Percentiles rank a stretch among this genome's conserved stretches.
These are phyloP conservation scores for Bolinopsis microptera DNA, from an alignment of 37 sponge, comb jelly and placozoan genomes.

Conservation along the genomic window DNA sequence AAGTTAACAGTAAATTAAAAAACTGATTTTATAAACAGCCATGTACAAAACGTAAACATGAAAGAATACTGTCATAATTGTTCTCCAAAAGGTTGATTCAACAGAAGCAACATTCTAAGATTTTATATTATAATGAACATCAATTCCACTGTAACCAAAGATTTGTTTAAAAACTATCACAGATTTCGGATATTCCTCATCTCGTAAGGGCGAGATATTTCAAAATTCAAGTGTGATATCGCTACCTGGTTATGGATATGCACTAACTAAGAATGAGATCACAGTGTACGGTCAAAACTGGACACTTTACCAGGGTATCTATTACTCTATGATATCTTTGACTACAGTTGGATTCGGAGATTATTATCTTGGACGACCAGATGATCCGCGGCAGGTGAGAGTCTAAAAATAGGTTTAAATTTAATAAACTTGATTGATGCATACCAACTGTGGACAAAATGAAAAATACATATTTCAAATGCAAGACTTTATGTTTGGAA, in stretches of 20 bases:
- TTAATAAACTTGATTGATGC: too few relatives aligned
- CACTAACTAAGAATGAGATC: neutral
- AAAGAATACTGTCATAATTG: too few relatives aligned
- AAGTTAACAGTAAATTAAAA: too few relatives aligned
- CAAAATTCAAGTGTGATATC: constrained; percentile 23
- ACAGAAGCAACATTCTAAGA: too few relatives aligned
- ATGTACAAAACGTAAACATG: too few relatives aligned
- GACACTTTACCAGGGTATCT: neutral
- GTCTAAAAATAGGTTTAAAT: too few relatives aligned
- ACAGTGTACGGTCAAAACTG: neutral
- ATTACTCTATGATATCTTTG: constrained; percentile 59
- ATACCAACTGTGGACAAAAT: too few relatives aligned
- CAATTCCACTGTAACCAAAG: too few relatives aligned
- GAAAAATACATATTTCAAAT: too few relatives aligned
- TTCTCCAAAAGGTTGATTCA: too few relatives aligned
- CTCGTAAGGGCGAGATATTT: neutral
- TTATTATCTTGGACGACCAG: neutral
- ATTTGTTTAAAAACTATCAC: neutral
- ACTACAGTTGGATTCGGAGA: constrained; percentile 62
- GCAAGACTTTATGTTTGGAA: neutral
- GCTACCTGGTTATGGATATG: constrained; percentile 13
- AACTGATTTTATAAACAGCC: too few relatives aligned
- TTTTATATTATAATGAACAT: too few relatives aligned
- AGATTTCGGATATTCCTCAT: constrained; percentile 13
- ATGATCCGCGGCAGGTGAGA: neutral